A percentile compares a stretch with the other conserved stretches of the same genome.
Evolutionary conservation across 2,113 vertebrate species (phyloP).

Genomic region (Salminus brasiliensis): DNA sequence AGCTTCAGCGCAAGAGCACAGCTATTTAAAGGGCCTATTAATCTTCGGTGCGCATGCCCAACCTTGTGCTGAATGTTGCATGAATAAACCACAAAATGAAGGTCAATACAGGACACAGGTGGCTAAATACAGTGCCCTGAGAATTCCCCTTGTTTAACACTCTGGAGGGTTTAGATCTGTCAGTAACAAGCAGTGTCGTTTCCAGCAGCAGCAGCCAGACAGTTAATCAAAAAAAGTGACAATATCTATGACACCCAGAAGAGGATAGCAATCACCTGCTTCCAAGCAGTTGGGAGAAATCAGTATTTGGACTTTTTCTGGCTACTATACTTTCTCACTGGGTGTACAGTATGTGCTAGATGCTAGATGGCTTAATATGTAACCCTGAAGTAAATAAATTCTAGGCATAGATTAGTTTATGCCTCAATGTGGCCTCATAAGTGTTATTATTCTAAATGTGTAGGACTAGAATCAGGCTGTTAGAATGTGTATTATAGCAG

Average conservation of each 20-base stretch:
- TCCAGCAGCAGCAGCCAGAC: not conserved
- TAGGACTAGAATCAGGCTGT: too few relatives aligned
- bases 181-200: constrained; percentile 6
- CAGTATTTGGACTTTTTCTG: not conserved
- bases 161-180: constrained; percentile 31
- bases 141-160: constrained; percentile 43
- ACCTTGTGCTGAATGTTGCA: constrained; percentile 49
- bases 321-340: not conserved
- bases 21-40: constrained; percentile 54
- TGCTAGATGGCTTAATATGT: not conserved
- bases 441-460: too few relatives aligned
- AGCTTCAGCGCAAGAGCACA: constrained; percentile 34
- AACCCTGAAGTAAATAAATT: not conserved
- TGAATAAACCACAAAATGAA: constrained; percentile 49
- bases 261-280: constrained; percentile 20
- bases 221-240: constrained; percentile 38
- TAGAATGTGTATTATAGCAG: too few relatives aligned
- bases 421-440: too few relatives aligned
- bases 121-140: constrained; percentile 37
- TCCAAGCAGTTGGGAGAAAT: not conserved
- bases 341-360: not conserved
- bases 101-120: constrained; percentile 46
- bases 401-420: too few relatives aligned
- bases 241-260: constrained; percentile 32
- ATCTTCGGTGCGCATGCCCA: constrained; percentile 48